Evolutionary conservation across 2,113 vertebrate genomes (phyloP).

Genomic region (Tylochromis polylepis): DNA sequence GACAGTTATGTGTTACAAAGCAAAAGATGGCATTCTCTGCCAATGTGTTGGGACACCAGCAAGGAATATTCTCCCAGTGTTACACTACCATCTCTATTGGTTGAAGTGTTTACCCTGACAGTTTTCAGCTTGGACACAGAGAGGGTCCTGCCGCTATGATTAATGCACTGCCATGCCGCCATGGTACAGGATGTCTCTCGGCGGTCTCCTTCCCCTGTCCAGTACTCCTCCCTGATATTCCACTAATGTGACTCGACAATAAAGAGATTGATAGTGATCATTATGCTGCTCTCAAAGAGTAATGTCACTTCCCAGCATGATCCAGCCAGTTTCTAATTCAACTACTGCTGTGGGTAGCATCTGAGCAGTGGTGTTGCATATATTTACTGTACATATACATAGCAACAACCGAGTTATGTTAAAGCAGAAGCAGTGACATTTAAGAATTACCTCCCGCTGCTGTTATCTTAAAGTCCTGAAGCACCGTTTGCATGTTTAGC

Average conservation of each 20-base stretch:
- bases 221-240: conserved; percentile 73
- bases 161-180: conserved; percentile 53
- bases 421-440: conserved; percentile 24
- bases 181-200: conserved; percentile 55
- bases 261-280: conserved; percentile 80
- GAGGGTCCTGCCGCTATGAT: conserved; percentile 55
- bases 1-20: conserved; percentile 15
- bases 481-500: conserved; percentile 6
- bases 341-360: conserved; percentile 68
- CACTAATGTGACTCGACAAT: conserved; percentile 74
- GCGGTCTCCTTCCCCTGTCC: conserved; percentile 48
- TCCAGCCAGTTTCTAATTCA: conserved; percentile 76
- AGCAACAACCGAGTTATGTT: not conserved
- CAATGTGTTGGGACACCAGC: conserved; percentile 4
- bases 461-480: conserved; percentile 23
- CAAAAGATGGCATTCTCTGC: not conserved
- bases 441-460: not conserved
- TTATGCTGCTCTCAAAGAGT: conserved; percentile 78
- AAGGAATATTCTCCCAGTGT: not conserved
- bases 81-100: conserved; percentile 37
- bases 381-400: conserved; percentile 11
- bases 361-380: conserved; percentile 25
- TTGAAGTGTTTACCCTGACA: conserved; percentile 54
- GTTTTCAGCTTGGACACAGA: conserved; percentile 50
- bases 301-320: conserved; percentile 72